Conservation (phyloP, 2,888 invertebrate species). For the Labia minor region DNA sequence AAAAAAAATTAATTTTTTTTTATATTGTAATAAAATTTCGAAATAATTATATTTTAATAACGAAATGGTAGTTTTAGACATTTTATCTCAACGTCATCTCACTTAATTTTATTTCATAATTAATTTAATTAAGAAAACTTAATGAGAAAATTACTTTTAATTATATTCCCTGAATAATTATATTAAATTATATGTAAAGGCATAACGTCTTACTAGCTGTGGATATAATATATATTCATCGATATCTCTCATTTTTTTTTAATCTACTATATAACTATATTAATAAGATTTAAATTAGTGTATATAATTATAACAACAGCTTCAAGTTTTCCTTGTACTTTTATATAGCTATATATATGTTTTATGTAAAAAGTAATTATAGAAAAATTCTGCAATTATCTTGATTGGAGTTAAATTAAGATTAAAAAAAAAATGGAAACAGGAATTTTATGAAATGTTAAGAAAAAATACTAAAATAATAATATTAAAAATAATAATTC, state of each 20-base stretch:
- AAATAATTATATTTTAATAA: too few species aligned
- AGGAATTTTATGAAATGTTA: background rate
- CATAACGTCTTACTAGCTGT: too few species aligned
- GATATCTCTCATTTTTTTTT: too few species aligned
- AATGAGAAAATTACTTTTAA: background rate
- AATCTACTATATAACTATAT: too few species aligned
- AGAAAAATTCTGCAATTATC: slow-evolving; percentile 9
- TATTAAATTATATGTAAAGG: background rate
- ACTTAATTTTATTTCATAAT: background rate
- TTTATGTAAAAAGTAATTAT: background rate
- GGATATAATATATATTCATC: too few species aligned
- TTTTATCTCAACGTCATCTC: background rate
- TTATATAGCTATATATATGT: too few species aligned
- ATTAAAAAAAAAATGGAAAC: background rate
- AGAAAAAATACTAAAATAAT: too few species aligned
- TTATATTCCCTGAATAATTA: background rate
- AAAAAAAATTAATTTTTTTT: too few species aligned
- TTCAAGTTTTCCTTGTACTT: background rate
- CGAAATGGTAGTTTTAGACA: background rate
- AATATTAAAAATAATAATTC: background rate
- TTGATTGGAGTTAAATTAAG: background rate
- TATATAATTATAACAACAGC: background rate
- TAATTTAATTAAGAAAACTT: background rate
- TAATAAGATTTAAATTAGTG: background rate
- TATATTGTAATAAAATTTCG: too few species aligned